A percentile compares a stretch with the other conserved stretches of the same genome.
Evolutionary conservation across 1,140 invertebrate genomes (phyloP).

Genomic region (Forficula auricularia): DNA sequence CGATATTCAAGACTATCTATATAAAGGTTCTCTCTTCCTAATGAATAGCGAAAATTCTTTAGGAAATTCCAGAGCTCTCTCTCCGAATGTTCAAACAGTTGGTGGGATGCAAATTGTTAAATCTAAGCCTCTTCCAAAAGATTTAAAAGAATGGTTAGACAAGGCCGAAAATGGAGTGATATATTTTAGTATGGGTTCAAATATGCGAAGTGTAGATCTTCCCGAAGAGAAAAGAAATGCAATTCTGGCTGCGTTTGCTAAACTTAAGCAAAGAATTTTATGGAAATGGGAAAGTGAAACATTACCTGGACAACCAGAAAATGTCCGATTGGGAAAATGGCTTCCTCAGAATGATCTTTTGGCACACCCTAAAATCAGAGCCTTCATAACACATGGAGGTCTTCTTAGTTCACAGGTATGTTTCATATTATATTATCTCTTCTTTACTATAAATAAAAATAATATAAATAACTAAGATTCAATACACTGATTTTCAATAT

Average conservation of each 20-base stretch:
- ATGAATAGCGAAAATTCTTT: constrained; percentile 35
- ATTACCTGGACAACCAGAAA: constrained; percentile 15
- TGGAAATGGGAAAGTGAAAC: constrained; percentile 21
- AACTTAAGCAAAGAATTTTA: constrained; percentile 31
- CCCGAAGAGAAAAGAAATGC: constrained; percentile 27
- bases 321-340: constrained; percentile 24
- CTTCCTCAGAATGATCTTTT: constrained; percentile 25
- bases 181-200: constrained; percentile 38
- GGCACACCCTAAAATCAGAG: constrained; percentile 13
- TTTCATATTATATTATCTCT: no score
- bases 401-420: constrained; percentile 36
- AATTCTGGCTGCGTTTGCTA: constrained; percentile 33
- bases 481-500: no score
- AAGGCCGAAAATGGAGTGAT: constrained; percentile 31
- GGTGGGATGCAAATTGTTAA: constrained; percentile 16
- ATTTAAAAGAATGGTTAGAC: constrained; percentile 15
- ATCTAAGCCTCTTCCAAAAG: constrained; percentile 12
- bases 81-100: constrained; percentile 13
- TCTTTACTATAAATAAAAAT: no score
- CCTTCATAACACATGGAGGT: constrained; percentile 34
- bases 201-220: constrained; percentile 33
- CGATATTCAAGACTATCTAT: constrained; percentile 17
- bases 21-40: constrained; percentile 29
- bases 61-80: constrained; percentile 28
- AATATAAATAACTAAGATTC: no score